Evolutionary conservation across 2,888 invertebrate species (phyloP), one percentile per base, ranked within the genome.

Genomic region (Scaptomyza cyrtandrae): DNA sequence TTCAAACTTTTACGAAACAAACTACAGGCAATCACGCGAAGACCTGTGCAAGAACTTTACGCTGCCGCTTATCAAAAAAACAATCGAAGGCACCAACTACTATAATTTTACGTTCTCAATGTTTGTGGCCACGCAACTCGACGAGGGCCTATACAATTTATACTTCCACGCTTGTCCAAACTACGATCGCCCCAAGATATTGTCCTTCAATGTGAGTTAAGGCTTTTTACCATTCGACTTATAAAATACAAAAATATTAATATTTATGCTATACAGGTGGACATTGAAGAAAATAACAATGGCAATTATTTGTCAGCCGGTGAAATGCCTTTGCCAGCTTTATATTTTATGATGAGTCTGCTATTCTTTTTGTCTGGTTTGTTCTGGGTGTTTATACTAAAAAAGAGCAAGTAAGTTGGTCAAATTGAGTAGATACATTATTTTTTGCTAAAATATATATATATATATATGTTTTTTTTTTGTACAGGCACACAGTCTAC

Each of bases 81-180:
- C 92, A 0, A 90, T 92, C 5, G 92, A 94, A 66, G 94, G 93
- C 6, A 93, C 83, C 6, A 89, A 80, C 33, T 90, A 86, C 54
- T 92, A 92, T 62, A 91, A 87, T 52, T 90, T 91, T 69, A 91
- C 89, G 95, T 98, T 98, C 90, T 94, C 95, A 2, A 94, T 98
- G 93, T 94, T 94, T 76, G 95, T 98, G 56, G 94, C 94, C 0
- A 95, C 94, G 3, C 93, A 95, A 44, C 94, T 94, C 43, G 97
- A 98, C 85, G 97, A 98, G 91, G 99, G 99, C 0, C 93, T 98
- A 3, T 99, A 99, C 92, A 98, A 97, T 92, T 93, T 99, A 52
- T 98, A 97, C 90, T 98, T 98, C 91, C 98, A 99, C 92, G 98
- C 97, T 90, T 99, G 99, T 92, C 96, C 96, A 27, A 95, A 95